Base-by-base conservation (phyloP, 1,140 invertebrate species). In the Halictus rubicundus region DNA sequence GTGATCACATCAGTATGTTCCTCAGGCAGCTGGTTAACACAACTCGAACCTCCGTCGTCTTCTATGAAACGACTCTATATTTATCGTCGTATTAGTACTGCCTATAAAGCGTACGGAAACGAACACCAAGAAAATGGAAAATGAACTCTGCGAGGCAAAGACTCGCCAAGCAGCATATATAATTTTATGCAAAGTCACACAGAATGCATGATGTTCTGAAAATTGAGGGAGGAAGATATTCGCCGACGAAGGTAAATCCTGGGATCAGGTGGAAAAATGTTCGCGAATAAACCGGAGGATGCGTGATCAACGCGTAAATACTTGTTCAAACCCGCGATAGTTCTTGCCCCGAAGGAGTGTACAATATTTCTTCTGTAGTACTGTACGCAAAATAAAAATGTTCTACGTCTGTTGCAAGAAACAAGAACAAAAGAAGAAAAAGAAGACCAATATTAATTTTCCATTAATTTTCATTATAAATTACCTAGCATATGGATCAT, bases 171-270 rank as follows among this genome's bases (percentile, higher is more conserved):
- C 73, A 46, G 39, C 52, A 54, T 14, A 21, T 54, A 25, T 76
- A 69, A 76, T 76, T 76, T 49, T 16, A 76, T 54, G 66, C 52
- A 54, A 69, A 57, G 68, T 69, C 74, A 42, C n/a, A 42, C 25
- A 42, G 49, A 46, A 42, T 27, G 65, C 32, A 9, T 23, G 42
- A 77, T 16, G 21, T 19, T 21, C n/a, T 27, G 46, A 23, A 60
- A 60, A 32, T 16, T 25, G 9, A 10, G 14, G 16, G 42, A 46
- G 14, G 1, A 54, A 32, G 21, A 9, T 21, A 10, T 39, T 19
- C 61, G 39, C 19, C 21, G 12, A 21, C 42, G 65, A 59, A 60
- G 25, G 8, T 9, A 25, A 59, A 59, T 14, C 39, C 54, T 8
- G 5, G 27, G 37, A n/a, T 8, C 54, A 3, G 19, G 12, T 8